Evolutionary conservation across 2,113 vertebrate genomes (phyloP), one percentile per base, ranked within the genome.

Genomic region (Oryzias curvinotus): DNA sequence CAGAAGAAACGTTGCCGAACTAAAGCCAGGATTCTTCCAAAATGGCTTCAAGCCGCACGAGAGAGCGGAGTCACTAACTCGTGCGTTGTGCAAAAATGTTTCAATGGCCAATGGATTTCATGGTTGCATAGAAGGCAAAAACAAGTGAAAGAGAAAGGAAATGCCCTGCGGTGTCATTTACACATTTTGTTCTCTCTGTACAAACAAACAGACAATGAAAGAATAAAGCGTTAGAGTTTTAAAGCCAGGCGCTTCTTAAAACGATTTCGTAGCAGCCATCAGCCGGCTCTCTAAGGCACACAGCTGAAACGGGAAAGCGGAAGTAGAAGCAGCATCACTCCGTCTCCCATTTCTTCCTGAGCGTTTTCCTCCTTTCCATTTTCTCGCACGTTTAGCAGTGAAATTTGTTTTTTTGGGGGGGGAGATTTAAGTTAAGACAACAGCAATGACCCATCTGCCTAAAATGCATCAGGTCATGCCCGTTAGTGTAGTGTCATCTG

Each of bases 221-320:
- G 28, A 52, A 75, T 63, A 71, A 82, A 80, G 70, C 77, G 51
- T 71, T 46, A 62, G 49, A 55, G 18, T 44, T 75, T 68, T 48
- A 70, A 78, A 78, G 71, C 73, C 54, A 62, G 52, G 62, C 65
- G 74, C 65, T 77, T 63, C 66, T 84, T 73, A 18, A 19, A 48
- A 12, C 8, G 36, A 36, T 36, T 36, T 36, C 36, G 36, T 36
- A 54, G 57, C 61, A 72, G 74, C 77, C 61, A 51, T 46, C 7
- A 62, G 52, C 58, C 78, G 83, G 77, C 80, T 86, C 78, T 86
- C 71, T 85, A 91, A 91, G 90, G 87, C 89, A 91, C 89, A 71
- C 70, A 68, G 64, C 73, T 71, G 71, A 70, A 78, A 78, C 60
- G 80, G 68, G 77, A 83, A 85, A 82, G 74, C 75, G 84, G 60